Conservation (phyloP, 2,797 vertebrate genomes). For the Rallus crepitans region DNA sequence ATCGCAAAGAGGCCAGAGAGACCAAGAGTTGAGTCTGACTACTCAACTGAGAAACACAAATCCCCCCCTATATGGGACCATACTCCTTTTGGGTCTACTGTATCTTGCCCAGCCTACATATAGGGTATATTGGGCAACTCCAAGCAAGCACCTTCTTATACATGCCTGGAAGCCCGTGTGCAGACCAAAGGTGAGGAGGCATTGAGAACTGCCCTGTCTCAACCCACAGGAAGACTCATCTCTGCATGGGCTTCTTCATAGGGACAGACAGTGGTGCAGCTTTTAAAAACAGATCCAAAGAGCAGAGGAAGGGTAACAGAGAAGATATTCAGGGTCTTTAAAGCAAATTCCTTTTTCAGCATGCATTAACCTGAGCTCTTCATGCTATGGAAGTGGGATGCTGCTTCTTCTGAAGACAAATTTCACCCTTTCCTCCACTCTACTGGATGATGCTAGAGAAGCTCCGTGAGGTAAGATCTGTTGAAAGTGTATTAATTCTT, state of each 20-base stretch:
- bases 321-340: neutral
- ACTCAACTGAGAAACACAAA: slow-evolving; percentile 75
- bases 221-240: neutral
- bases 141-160: neutral
- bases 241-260: neutral
- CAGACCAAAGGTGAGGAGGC: neutral
- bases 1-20: rapidly evolving
- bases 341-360: neutral
- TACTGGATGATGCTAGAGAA: neutral
- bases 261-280: neutral
- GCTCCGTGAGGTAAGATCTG: neutral
- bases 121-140: neutral
- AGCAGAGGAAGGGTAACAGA: neutral
- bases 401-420: neutral
- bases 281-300: neutral
- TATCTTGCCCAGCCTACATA: neutral
- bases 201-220: neutral
- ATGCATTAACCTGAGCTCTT: neutral
- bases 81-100: neutral
- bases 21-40: neutral
- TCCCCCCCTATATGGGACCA: neutral
- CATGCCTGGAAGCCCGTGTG: rapidly evolving
- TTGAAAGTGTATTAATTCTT: neutral
- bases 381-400: neutral
- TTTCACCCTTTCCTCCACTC: neutral